phyloP scores from a whole-genome alignment of 2,888 invertebrate genomes.

The Sylvicola fuscatus region DNA sequence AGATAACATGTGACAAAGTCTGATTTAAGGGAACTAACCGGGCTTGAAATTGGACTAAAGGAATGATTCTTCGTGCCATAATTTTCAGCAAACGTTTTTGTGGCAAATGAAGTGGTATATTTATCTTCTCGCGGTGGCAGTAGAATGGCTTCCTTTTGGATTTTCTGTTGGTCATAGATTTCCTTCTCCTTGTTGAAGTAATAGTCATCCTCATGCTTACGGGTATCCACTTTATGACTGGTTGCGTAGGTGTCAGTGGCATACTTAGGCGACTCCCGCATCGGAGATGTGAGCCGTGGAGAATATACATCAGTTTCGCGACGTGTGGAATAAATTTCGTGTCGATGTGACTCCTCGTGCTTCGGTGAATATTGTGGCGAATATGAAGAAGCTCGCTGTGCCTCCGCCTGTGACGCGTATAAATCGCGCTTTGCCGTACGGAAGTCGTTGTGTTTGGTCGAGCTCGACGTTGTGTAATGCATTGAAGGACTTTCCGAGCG shows the following conservation, averaged over 20 bases:
- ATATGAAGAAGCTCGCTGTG: conserved; percentile 17
- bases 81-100: conserved; percentile 9
- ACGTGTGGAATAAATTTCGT: conserved; percentile 1
- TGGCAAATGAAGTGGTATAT: conserved; percentile 7
- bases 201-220: conserved; percentile 18
- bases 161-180: conserved; percentile 10
- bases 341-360: conserved; percentile 12
- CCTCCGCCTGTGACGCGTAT: conserved; percentile 11
- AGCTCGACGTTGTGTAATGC: conserved; percentile 19
- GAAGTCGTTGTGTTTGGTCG: conserved; percentile 20
- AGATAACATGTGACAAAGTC: too few species aligned
- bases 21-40: conserved; percentile 15
- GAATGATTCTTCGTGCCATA: conserved; percentile 9
- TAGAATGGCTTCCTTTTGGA: conserved; percentile 17
- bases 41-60: conserved; percentile 20
- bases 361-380: conserved; percentile 24
- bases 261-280: conserved; percentile 17
- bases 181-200: conserved; percentile 26
- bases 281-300: too few species aligned
- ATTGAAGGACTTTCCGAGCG: conserved; percentile 26
- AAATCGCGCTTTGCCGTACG: conserved; percentile 13
- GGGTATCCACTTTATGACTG: conserved; percentile 16
- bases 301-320: background rate
- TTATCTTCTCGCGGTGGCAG: conserved; percentile 19
- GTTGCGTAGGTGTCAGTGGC: conserved; percentile 19